phyloP scores from a whole-genome alignment of 35 echinoderm and acorn worm species.

The Chiridota heheva region DNA sequence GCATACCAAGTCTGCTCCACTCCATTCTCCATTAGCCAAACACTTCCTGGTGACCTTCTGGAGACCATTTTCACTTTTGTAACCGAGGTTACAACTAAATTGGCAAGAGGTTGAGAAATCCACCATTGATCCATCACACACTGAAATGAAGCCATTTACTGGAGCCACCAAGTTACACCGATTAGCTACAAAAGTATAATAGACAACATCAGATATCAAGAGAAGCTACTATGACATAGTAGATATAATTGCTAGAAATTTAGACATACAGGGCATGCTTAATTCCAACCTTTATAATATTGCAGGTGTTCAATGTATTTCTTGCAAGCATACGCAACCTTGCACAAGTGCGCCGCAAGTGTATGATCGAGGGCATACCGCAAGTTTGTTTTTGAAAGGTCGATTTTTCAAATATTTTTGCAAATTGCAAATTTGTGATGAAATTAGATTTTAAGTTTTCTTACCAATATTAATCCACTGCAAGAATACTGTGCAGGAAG shows the following conservation, averaged over 20 bases:
- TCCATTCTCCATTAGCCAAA: conserved; percentile 56
- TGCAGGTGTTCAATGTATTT: too few species aligned
- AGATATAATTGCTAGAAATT: too few species aligned
- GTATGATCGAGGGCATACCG: background rate
- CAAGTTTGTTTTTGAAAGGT: too few species aligned
- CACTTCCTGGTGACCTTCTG: conserved; percentile 23
- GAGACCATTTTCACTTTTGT: conserved; percentile 1
- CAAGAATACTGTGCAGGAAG: too few species aligned
- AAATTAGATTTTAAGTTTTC: too few species aligned
- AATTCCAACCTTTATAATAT: too few species aligned
- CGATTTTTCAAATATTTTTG: too few species aligned
- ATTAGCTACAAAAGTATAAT: conserved; percentile 30
- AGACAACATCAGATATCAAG: background rate
- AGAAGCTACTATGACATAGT: too few species aligned
- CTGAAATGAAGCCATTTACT: conserved; percentile 52
- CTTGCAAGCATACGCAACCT: background rate
- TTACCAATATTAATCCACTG: background rate
- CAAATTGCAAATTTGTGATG: too few species aligned
- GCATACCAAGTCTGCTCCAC: conserved; percentile 31
- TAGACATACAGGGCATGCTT: too few species aligned
- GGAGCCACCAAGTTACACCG: conserved; percentile 41
- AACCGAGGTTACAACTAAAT: conserved; percentile 58
- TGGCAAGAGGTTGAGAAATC: conserved; percentile 51
- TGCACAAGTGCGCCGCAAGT: background rate
- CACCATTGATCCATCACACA: conserved; percentile 24